Base-by-base conservation (phyloP, 1,140 invertebrate species). In the Drosophila malerkotliana region DNA sequence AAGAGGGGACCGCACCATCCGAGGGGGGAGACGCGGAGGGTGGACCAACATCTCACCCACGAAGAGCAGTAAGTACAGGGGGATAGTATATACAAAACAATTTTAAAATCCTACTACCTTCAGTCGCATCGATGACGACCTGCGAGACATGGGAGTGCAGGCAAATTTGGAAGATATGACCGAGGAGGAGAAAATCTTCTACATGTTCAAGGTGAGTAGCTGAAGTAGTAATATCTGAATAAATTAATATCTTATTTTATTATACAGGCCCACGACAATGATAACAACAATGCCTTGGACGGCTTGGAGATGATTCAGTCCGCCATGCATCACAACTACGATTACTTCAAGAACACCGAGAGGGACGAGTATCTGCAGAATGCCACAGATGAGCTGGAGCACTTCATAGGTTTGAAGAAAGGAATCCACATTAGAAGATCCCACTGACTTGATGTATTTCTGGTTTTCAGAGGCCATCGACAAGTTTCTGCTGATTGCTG, bases 261-360 rank as follows among this genome's bases (percentile, higher is more conserved):
- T 21, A 3, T 24, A 62, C 94, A 96, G 91, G 88, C 95, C 3
- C 91, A 92, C 26, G 91, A 92, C 55, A 91, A 77, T 72, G 96
- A 97, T 77, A 95, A 96, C 79, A 96, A 97, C 84, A 94, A 94
- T 7, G 95, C 94, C 58, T 91, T 97, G 28, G 96, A 97, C 91
- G 96, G 96, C 2, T 91, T 97, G 57, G 96, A 97, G 92, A 94
- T 97, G 71, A 91, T 96, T 48, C 93, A 94, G 56, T 94, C 94
- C 8, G 93, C 94, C 60, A 92, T 93, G 61, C 94, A 95, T 80
- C 83, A 87, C 5, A 90, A 91, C 39, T 90, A 90, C 49, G 91
- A 89, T 44, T 75, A 85, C 14, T 79, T 90, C 10, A 90, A 89
- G 34, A 87, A 90, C 37, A 60, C 64, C 10, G 87, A 92, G 18